Percentiles rank a stretch among this genome's conserved stretches.
These are phyloP conservation scores for Rhorus exstirpatorius DNA, from an alignment of 2,888 invertebrate genomes.

Conservation along the genomic window DNA sequence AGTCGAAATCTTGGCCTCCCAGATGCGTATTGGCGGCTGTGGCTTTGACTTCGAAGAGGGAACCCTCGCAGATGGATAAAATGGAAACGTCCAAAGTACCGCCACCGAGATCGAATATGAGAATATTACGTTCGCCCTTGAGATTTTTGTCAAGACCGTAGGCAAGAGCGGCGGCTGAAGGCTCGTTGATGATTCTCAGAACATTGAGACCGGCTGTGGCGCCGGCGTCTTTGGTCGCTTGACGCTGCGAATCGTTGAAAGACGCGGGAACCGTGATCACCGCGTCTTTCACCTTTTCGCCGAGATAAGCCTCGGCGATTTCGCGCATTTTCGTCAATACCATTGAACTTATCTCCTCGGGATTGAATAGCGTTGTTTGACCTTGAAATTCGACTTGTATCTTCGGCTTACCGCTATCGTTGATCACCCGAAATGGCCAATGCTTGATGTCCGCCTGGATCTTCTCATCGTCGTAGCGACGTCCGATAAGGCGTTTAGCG, in stretches of 20 bases:
- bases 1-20: conserved; percentile 96
- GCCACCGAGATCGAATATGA: conserved; percentile 94
- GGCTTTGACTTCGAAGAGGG: conserved; percentile 92
- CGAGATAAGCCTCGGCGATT: conserved; percentile 95
- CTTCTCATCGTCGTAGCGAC: conserved; percentile 92
- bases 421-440: conserved; percentile 93
- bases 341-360: conserved; percentile 97
- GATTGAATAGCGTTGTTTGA: conserved; percentile 94
- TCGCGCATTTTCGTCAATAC: conserved; percentile 97
- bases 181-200: conserved; percentile 96
- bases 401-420: conserved; percentile 92
- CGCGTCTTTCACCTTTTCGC: conserved; percentile 93
- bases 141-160: conserved; percentile 95
- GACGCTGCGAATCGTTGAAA: conserved; percentile 96
- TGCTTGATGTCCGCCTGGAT: conserved; percentile 93
- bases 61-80: conserved; percentile 93
- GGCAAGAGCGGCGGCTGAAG: conserved; percentile 96
- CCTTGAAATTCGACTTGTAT: conserved; percentile 95
- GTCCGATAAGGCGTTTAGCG: conserved; percentile 88
- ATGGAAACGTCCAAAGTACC: conserved; percentile 95
- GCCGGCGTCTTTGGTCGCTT: conserved; percentile 97
- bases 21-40: conserved; percentile 95
- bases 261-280: conserved; percentile 97
- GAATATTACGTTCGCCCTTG: conserved; percentile 92
- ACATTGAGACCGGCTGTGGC: conserved; percentile 96